These are phyloP conservation scores for Falco columbarius DNA, from an alignment of 2,797 vertebrate genomes.

Conservation along the genomic window DNA sequence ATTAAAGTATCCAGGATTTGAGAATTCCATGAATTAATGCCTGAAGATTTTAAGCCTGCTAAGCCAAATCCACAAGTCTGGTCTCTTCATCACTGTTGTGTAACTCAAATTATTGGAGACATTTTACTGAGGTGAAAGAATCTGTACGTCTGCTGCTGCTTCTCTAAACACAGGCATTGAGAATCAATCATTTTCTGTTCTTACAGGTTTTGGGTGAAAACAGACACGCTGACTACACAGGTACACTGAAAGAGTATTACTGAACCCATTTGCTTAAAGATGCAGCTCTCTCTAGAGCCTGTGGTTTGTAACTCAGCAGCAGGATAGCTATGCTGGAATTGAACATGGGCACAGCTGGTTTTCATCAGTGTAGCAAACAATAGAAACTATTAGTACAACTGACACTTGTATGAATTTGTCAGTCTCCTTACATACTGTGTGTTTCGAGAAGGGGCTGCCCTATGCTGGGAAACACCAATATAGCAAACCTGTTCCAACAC, in stretches of 20 bases:
- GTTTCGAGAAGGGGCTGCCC: slow-evolving; percentile 6
- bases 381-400: neutral
- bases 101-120: neutral
- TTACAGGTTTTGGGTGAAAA: neutral
- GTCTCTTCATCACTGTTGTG: neutral
- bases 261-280: neutral
- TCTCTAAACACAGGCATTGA: neutral
- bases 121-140: neutral
- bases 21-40: slow-evolving; percentile 45
- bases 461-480: neutral
- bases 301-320: neutral
- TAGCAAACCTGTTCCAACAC: slow-evolving; percentile 60
- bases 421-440: slow-evolving; percentile 14
- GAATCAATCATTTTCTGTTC: neutral
- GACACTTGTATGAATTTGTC: neutral
- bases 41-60: slow-evolving; percentile 39
- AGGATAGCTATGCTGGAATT: neutral
- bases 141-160: neutral
- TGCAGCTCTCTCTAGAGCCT: neutral
- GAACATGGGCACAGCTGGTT: neutral
- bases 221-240: neutral
- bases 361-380: neutral
- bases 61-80: slow-evolving; percentile 29
- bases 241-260: neutral
- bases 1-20: neutral